Base-by-base conservation (phyloP, 2,888 invertebrate genomes). In the Stenoptilia bipunctidactyla region DNA sequence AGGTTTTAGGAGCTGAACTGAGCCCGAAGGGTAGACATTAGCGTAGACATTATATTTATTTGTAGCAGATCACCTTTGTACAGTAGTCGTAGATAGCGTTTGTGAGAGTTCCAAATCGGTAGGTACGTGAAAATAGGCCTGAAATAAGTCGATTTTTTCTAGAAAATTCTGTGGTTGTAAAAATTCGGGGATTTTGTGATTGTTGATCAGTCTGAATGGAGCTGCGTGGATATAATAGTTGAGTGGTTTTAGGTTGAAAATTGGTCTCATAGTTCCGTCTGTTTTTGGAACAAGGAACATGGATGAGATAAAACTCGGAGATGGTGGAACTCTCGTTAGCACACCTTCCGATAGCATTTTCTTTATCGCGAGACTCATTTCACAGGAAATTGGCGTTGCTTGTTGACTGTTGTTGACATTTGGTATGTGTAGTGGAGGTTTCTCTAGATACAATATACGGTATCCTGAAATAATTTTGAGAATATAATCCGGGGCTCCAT, bases 11-110 rank as follows among this genome's bases (percentile, higher is more conserved):
- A 1, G 53, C 55, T n/a, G 48, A 46, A n/a, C 46, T 46, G 5
- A 56, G 40, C 0, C 58, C 56, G 33, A 56, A 56, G 0, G 55
- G 56, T 0, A 60, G 45, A 9, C 54, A 58, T n/a, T n/a, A n/a
- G n/a, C n/a, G n/a, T n/a, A n/a, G n/a, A n/a, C n/a, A n/a, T n/a
- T n/a, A n/a, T n/a, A 0, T 49, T 60, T 54, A 58, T 51, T 39
- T 49, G 38, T 1, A 45, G 27, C 2, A 52, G 15, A 27, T 48
- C 36, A 1, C 20, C 30, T 20, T 39, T 15, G 44, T 52, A 55
- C 6, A 48, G 15, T 1, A 58, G 36, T 0, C 51, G 37, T 12
- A 30, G n/a, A n/a, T 6, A 30, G 13, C 30, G 30, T 10, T 12
- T 10, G 30, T 30, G 30, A 6, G n/a, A 30, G 4, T 10, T 10